Percentiles rank a stretch among this genome's conserved stretches.
phyloP scores from a whole-genome alignment of 2,888 invertebrate genomes.

The Lithophane ornitopus region DNA sequence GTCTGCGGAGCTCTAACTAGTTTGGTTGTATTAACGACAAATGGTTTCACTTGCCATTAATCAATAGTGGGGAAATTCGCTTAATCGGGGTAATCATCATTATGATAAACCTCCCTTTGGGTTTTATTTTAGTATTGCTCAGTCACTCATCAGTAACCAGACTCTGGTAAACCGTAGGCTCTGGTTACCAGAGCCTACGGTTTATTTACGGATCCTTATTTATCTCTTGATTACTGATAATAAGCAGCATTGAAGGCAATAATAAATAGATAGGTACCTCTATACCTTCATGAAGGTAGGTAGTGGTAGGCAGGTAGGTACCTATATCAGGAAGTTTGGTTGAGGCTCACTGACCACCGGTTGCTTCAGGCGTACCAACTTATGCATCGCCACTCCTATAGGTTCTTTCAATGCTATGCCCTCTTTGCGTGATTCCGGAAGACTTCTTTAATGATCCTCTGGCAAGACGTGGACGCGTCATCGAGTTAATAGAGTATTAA shows the following conservation, averaged over 20 bases:
- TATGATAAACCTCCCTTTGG: slow-evolving; percentile 33
- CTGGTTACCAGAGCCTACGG: background rate
- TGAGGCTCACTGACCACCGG: background rate
- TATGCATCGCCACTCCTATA: background rate
- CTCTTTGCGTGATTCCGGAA: background rate
- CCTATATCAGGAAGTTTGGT: background rate
- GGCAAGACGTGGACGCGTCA: no score
- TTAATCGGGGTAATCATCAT: slow-evolving; percentile 51
- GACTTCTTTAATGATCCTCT: background rate
- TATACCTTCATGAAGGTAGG: no score
- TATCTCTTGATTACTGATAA: background rate
- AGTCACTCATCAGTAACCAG: slow-evolving; percentile 6
- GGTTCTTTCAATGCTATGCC: background rate
- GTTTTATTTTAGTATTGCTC: slow-evolving; percentile 10
- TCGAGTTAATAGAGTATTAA: background rate
- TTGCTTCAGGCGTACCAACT: background rate
- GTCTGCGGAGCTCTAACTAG: background rate
- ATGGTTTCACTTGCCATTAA: slow-evolving; percentile 41
- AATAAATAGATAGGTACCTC: no score
- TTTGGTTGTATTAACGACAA: slow-evolving; percentile 23
- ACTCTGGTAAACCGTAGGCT: no score
- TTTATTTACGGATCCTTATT: background rate
- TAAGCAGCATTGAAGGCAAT: no score
- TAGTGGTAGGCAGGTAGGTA: no score
- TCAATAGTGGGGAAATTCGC: slow-evolving; percentile 51